phyloP scores from a whole-genome alignment of 2,888 invertebrate genomes.

The Sinotaia quadrata region DNA sequence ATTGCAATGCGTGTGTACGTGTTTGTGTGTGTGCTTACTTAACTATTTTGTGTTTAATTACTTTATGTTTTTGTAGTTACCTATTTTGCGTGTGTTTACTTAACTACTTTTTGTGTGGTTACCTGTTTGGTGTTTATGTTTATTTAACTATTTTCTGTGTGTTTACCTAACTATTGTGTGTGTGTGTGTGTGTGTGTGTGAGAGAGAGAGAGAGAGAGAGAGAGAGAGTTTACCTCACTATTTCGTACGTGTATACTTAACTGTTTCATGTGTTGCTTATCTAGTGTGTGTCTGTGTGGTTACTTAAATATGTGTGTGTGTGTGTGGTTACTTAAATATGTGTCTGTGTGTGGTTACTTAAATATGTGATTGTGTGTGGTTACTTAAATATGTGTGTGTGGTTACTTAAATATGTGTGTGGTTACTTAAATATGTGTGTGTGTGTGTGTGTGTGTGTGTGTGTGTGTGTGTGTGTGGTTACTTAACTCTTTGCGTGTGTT shows the following conservation, averaged over 20 bases:
- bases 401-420: background rate
- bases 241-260: too few species aligned
- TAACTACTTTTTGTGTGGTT: too few species aligned
- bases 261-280: too few species aligned
- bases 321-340: background rate
- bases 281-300: background rate
- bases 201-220: background rate
- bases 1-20: too few species aligned
- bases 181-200: slow-evolving; percentile 10
- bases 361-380: background rate
- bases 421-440: background rate
- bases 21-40: too few species aligned
- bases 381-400: background rate
- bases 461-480: background rate
- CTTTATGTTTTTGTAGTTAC: too few species aligned
- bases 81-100: too few species aligned
- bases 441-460: background rate
- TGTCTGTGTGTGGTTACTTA: slow-evolving; percentile 1
- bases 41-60: too few species aligned
- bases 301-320: background rate
- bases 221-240: background rate
- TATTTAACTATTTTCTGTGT: too few species aligned
- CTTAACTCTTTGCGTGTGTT: too few species aligned
- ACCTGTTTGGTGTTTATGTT: too few species aligned
- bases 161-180: too few species aligned